Evolutionary conservation across 2,888 invertebrate species (phyloP).

Genomic region (Lasioglossum leucozonium): DNA sequence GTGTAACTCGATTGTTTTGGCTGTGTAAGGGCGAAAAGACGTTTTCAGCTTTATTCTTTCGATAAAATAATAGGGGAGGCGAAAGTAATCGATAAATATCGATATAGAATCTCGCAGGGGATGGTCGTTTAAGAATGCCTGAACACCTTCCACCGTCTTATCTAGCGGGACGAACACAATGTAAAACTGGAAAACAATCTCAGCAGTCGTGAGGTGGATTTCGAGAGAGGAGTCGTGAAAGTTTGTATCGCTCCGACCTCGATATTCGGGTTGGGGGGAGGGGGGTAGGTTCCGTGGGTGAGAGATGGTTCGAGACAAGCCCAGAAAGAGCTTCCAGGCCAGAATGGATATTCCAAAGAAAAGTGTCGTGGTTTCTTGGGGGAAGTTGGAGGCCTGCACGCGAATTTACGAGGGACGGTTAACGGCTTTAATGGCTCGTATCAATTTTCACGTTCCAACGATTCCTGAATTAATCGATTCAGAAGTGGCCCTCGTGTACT

Average conservation of each 20-base stretch:
- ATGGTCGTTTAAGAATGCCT: neutral
- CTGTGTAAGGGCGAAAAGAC: neutral
- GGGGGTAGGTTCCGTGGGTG: neutral
- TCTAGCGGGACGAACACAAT: neutral
- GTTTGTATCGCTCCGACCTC: slow-evolving; percentile 29
- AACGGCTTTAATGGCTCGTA: slow-evolving; percentile 53
- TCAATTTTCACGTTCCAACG: slow-evolving; percentile 47
- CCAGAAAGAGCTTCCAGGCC: slow-evolving; percentile 18
- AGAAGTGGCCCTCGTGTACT: slow-evolving; percentile 8
- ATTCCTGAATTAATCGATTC: slow-evolving; percentile 45
- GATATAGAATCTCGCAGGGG: neutral
- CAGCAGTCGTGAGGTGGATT: slow-evolving; percentile 3
- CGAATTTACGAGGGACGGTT: slow-evolving; percentile 60
- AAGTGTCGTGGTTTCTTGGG: slow-evolving; percentile 25
- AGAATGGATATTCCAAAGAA: slow-evolving; percentile 1
- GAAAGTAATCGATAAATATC: neutral
- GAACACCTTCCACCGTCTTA: neutral
- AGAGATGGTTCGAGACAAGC: slow-evolving; percentile 10
- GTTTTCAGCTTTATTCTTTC: neutral
- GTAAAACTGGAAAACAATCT: slow-evolving; percentile 12
- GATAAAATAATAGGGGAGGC: neutral
- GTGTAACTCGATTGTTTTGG: neutral
- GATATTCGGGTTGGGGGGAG: slow-evolving; percentile 7
- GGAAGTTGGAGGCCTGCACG: slow-evolving; percentile 8
- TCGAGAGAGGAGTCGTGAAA: slow-evolving; percentile 19